Evolutionary conservation across 1,140 invertebrate genomes (phyloP), one percentile per base, ranked within the genome.

Genomic region (Andricus grossulariae): DNA sequence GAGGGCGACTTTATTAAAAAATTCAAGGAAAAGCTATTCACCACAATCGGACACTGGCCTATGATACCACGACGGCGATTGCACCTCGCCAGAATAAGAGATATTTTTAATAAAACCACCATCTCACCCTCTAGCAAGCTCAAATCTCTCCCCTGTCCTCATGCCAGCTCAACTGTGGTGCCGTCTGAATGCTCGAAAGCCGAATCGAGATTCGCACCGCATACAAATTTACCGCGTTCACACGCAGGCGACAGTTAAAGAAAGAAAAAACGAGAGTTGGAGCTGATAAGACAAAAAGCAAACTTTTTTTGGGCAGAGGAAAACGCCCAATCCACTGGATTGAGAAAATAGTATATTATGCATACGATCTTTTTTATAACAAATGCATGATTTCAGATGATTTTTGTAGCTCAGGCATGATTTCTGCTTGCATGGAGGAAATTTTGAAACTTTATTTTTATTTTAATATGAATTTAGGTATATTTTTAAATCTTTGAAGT

Each of bases 1-100:
- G 77, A 72, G 54, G 70, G 21, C 72, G 74, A 81, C 82, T 87
- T 87, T 86, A 87, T 87, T 87, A 87, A 86, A 86, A 87, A 82
- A 83, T 85, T 84, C 79, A 80, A 82, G 84, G 78, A 84, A 85
- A 84, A 86, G 84, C 84, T 55, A 84, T 85, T 81, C 79, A 79
- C 66, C 21, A 77, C 54, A n/a, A 39, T 12, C 60, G 60, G 60
- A 66, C 60, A 66, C 60, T 66, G 60, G 60, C 16, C 60, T 32
- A 39, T 32, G 57, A 25, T 60, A 39, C 51, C 71, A 32, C 50
- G 45, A 70, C 55, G 21, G 57, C 70, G 49, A 55, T 73, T 80
- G 75, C 83, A 71, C 78, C 74, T 80, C 71, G 45, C 3, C n/a
- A 18, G 21, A 54, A 71, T 71, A 76, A 77, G 74, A 71, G 51